Percentiles rank a stretch among this genome's conserved stretches.
Evolutionary conservation across 2,888 invertebrate species (phyloP).

Genomic region (Nomada ruficornis): DNA sequence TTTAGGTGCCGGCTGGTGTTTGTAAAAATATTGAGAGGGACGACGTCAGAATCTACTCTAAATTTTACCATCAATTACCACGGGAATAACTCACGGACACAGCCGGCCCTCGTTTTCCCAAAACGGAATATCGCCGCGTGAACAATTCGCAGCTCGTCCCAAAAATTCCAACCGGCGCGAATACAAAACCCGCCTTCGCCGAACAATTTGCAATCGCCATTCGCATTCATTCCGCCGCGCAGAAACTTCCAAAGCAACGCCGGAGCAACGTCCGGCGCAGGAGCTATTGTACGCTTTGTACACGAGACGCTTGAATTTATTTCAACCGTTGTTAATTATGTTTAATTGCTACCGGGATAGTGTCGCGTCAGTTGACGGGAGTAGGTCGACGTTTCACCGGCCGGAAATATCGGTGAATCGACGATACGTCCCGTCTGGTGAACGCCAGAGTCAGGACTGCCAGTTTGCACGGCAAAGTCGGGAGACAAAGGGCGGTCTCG

Average conservation of each 20-base stretch:
- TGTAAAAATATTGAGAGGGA: too few relatives aligned
- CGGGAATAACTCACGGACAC: too few relatives aligned
- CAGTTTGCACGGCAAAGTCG: neutral
- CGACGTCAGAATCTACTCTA: too few relatives aligned
- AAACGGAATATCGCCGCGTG: too few relatives aligned
- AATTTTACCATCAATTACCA: too few relatives aligned
- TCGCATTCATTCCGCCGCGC: too few relatives aligned
- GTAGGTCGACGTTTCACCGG: constrained; percentile 31
- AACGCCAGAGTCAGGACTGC: neutral
- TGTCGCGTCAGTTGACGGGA: neutral
- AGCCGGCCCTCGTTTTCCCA: too few relatives aligned
- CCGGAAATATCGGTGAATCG: constrained; percentile 45
- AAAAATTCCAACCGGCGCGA: too few relatives aligned
- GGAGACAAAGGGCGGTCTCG: constrained; percentile 21
- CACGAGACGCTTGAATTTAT: neutral
- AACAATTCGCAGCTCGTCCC: too few relatives aligned
- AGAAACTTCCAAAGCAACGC: neutral
- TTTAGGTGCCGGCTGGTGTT: too few relatives aligned
- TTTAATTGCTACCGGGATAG: neutral
- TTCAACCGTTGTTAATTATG: constrained; percentile 19
- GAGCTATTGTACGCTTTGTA: neutral
- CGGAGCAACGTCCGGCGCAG: neutral
- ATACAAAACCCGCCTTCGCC: too few relatives aligned
- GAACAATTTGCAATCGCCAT: too few relatives aligned
- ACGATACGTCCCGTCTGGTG: constrained; percentile 29